Evolutionary conservation across 2,113 vertebrate genomes (phyloP), one percentile per base, ranked within the genome.

Genomic region (Psittacula cyanocephala): DNA sequence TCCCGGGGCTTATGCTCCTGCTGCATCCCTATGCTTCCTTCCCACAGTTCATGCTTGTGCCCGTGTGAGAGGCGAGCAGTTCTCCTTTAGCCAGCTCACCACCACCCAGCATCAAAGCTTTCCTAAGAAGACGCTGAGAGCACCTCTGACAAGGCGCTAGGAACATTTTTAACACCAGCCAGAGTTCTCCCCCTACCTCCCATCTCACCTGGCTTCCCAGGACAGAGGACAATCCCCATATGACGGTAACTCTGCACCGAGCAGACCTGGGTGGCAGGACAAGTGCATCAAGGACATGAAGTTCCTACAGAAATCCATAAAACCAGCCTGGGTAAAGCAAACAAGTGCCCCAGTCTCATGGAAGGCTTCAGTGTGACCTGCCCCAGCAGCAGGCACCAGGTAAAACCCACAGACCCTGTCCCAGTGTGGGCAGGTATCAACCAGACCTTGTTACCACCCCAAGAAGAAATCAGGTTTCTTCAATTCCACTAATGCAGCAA

Each of bases 211-310:
- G 55, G 41, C 47, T 69, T 69, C 63, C 68, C 20, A 60, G 50
- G 25, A 47, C 7, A 35, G 44, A 84, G 43, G 39, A 24, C 20
- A 19, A 75, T 19, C 44, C 39, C 12, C 12, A 8, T 1, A 1
- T 0, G 0, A 20, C n/a, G 39, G n/a, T 6, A 60, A 14, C 68
- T 35, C 39, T 1, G 0, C 62, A 52, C 6, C 4, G 9, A 5
- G 35, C 41, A 35, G 62, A 33, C 19, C 12, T 19, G 7, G 33
- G 10, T 18, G 7, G 46, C 53, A 69, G 60, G 53, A 50, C 43
- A 53, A 4, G 20, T 6, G 6, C 6, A 76, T n/a, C 80, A 29
- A 60, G 50, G 16, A 17, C 8, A 49, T 6, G 10, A 80, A 46
- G 6, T 35, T 52, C 41, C 74, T 79, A 74, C 27, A 67, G 37